A percentile compares a stretch with the other conserved stretches of the same genome.
phyloP scores from a whole-genome alignment of 2,888 invertebrate species.

The Escarpia spicata region DNA sequence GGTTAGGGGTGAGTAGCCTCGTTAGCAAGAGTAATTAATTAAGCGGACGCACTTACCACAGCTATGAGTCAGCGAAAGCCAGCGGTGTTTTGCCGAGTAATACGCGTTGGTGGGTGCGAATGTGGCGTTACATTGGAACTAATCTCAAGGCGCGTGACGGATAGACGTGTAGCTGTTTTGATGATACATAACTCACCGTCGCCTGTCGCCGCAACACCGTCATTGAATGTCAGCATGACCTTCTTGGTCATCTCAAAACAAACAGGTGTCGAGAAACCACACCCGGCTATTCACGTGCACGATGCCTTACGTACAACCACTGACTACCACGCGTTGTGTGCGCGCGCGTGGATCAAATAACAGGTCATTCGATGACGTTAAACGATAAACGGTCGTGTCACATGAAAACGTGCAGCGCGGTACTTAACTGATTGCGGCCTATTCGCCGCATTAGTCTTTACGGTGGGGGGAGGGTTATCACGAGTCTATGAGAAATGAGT shows the following conservation, averaged over 20 bases:
- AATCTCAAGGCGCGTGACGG: background rate
- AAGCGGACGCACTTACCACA: background rate
- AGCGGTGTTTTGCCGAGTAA: background rate
- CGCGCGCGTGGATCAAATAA: too few relatives aligned
- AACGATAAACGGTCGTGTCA: too few relatives aligned
- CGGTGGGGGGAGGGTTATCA: too few relatives aligned
- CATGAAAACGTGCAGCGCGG: too few relatives aligned
- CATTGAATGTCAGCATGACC: background rate
- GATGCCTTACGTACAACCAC: too few relatives aligned
- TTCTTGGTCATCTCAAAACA: background rate
- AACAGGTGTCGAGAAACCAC: background rate
- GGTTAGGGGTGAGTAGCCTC: background rate
- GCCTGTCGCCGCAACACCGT: background rate
- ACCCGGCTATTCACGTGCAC: too few relatives aligned
- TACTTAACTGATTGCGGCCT: too few relatives aligned
- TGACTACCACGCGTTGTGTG: too few relatives aligned
- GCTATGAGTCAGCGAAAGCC: background rate
- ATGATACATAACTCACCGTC: background rate
- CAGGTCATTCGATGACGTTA: too few relatives aligned
- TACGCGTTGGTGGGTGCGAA: background rate
- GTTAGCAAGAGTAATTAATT: background rate
- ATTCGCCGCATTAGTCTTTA: too few relatives aligned
- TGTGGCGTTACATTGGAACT: background rate
- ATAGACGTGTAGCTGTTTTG: background rate
- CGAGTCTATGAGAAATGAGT: too few relatives aligned